Evolutionary conservation across 2,113 vertebrate genomes (phyloP).

Genomic region (Gnathonemus echidnorhynchus): DNA sequence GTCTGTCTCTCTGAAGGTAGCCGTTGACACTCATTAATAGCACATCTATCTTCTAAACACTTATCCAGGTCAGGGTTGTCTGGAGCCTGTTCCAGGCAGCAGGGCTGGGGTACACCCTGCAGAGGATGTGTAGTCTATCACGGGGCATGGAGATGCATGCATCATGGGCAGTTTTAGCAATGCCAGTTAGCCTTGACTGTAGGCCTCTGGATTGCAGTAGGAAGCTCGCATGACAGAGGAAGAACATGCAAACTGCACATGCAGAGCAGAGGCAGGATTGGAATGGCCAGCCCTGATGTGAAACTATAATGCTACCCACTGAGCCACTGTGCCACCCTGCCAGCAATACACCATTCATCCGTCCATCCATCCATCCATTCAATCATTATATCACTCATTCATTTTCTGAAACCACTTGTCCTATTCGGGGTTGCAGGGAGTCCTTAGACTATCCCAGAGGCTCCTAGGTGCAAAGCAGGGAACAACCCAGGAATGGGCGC

Average conservation of each 20-base stretch:
- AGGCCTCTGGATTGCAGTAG: neutral
- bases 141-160: neutral
- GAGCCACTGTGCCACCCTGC: neutral
- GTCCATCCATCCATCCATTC: no score
- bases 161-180: neutral
- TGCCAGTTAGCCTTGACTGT: neutral
- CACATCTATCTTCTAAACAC: neutral
- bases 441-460: no score
- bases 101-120: neutral
- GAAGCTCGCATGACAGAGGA: neutral
- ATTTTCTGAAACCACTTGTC: no score
- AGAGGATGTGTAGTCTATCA: neutral
- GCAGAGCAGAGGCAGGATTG: neutral
- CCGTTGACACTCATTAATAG: neutral
- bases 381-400: no score
- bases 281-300: neutral
- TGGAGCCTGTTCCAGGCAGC: neutral
- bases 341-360: neutral
- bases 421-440: no score
- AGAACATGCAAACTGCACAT: neutral
- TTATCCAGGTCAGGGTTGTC: neutral
- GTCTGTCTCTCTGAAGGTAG: neutral
- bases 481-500: no score
- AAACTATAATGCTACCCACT: neutral
- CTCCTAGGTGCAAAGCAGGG: no score